Evolutionary conservation across 53 echinoderm and acorn worm species (phyloP).

Genomic region (Holothuria scabra): DNA sequence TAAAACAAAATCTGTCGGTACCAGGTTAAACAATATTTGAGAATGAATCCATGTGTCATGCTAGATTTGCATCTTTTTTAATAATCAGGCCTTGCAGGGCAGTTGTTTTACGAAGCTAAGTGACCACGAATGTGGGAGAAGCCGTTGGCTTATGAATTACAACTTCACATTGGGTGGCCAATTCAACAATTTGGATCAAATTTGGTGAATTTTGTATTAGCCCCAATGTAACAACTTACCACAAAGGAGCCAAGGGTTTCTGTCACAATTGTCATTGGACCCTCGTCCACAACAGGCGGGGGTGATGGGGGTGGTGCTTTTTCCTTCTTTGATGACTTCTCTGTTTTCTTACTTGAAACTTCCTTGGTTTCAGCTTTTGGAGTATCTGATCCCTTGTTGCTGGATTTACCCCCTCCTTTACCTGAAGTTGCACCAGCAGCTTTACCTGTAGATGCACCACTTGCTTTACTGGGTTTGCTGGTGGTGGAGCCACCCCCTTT

Average conservation of each 20-base stretch:
- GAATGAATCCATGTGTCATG: too few species aligned
- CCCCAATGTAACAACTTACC: slow-evolving; percentile 41
- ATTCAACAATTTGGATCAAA: too few species aligned
- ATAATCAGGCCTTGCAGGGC: too few species aligned
- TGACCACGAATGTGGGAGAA: too few species aligned
- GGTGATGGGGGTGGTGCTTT: slow-evolving; percentile 38
- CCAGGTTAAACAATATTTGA: too few species aligned
- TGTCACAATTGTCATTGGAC: slow-evolving; percentile 73
- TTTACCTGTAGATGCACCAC: background rate
- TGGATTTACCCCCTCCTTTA: slow-evolving; percentile 24
- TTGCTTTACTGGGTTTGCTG: background rate
- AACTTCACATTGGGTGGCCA: too few species aligned
- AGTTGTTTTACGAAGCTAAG: too few species aligned
- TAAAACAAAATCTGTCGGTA: too few species aligned
- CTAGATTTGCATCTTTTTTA: too few species aligned
- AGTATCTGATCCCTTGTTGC: slow-evolving; percentile 14
- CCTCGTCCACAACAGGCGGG: slow-evolving; percentile 32
- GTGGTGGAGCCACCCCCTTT: slow-evolving; percentile 23
- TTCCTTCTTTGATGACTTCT: slow-evolving; percentile 48
- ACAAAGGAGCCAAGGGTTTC: slow-evolving; percentile 90
- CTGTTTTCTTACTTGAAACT: slow-evolving; percentile 35
- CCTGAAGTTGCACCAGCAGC: background rate
- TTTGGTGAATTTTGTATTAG: too few species aligned
- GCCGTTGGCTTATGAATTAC: too few species aligned
- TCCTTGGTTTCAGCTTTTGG: slow-evolving; percentile 11